Evolutionary conservation across 2,113 vertebrate species (phyloP), one percentile per base, ranked within the genome.

Genomic region (Speoplatyrhinus poulsoni): DNA sequence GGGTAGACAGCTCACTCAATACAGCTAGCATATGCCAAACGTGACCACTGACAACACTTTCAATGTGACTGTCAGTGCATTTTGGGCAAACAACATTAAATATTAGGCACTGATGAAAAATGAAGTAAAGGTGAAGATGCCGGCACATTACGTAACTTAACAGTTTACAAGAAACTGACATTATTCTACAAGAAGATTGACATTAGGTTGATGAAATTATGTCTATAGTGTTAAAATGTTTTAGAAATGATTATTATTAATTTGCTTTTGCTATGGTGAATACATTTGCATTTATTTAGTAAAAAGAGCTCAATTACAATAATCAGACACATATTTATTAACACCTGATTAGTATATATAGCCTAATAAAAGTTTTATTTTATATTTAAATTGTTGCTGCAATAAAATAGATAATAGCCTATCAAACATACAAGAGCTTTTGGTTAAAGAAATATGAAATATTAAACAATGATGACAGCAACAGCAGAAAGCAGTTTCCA

Each of bases 51-150:
- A 83, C 48, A 70, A 75, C 60, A 54, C 75, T 87, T 78, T 81
- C 69, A 82, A 48, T 82, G 76, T 79, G 88, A 82, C 70, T 67
- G 65, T 66, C 55, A 66, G 62, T 69, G 79, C 60, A 57, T 81
- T 77, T 61, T 46, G 73, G 72, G 67, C 65, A 71, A 84, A 81
- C 72, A 79, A 72, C 82, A 80, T 85, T 87, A 88, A 85, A 87
- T 62, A 77, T 60, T 56, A 71, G 47, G 69, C 33, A 36, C 55
- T 59, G 53, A 79, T 79, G 82, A 88, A 70, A 77, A 74, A 88
- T 85, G 77, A 79, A 67, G 67, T 55, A 49, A 59, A 70, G 74
- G 60, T 73, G 56, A 73, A 72, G 70, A 58, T 72, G 58, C 62
- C 15, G 3, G 60, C 59, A 62, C 56, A 48, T 65, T 52, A 53